Conservation (phyloP, 2,888 invertebrate species). For the Pristionchus mayeri region DNA sequence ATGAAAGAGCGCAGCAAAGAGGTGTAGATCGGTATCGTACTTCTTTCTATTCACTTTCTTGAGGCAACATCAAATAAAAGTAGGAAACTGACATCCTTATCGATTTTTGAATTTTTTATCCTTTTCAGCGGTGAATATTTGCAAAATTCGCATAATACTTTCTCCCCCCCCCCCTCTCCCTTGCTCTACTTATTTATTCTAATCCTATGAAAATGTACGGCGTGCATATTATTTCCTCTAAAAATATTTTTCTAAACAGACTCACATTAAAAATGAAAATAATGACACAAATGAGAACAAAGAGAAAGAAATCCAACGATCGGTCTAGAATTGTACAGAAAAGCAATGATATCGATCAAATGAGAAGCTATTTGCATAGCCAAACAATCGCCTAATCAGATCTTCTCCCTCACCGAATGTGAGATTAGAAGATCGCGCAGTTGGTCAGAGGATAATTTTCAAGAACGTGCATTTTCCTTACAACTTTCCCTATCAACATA, state of each 20-base stretch:
- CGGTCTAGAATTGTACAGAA: not conserved
- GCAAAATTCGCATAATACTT: too few relatives aligned
- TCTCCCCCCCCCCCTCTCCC: too few relatives aligned
- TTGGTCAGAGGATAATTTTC: too few relatives aligned
- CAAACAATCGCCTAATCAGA: not conserved
- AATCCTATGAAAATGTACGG: too few relatives aligned
- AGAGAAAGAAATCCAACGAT: not conserved
- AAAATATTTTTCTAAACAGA: not conserved
- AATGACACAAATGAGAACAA: too few relatives aligned
- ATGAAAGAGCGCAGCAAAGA: not conserved
- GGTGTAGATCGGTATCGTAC: conserved; percentile 17
- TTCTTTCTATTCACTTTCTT: not conserved
- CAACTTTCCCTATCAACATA: too few relatives aligned
- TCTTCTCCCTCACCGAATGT: not conserved
- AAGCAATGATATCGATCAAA: not conserved
- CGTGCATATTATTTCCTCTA: not conserved
- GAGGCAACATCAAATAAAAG: not conserved
- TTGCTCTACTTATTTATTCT: too few relatives aligned
- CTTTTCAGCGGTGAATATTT: too few relatives aligned
- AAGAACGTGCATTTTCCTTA: too few relatives aligned
- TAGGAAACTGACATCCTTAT: too few relatives aligned
- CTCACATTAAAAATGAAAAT: not conserved
- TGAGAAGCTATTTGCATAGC: not conserved
- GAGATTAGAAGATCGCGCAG: too few relatives aligned
- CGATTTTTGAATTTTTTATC: too few relatives aligned